A percentile compares a stretch with the other conserved stretches of the same genome.
phyloP scores from a whole-genome alignment of 2,888 invertebrate species.

The Periphyllus acericola region DNA sequence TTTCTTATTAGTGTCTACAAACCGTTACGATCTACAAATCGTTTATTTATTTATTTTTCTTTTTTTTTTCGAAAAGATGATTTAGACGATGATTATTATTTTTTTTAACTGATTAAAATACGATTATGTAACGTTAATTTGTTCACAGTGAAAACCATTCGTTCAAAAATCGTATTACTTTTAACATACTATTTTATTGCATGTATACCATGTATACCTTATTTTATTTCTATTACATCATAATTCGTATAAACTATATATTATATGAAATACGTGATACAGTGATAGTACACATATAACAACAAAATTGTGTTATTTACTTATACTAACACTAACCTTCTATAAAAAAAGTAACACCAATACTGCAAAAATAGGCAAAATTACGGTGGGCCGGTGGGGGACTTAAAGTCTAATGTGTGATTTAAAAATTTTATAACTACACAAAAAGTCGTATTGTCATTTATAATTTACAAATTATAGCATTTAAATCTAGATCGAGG shows the following conservation, averaged over 20 bases:
- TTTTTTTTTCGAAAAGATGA: not conserved
- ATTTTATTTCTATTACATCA: not conserved
- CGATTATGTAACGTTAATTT: conserved; percentile 1
- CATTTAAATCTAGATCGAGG: too few relatives aligned
- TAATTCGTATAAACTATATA: not conserved
- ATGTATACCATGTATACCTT: too few relatives aligned
- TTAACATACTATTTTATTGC: not conserved
- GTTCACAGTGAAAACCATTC: not conserved
- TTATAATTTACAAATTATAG: too few relatives aligned
- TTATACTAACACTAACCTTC: too few relatives aligned
- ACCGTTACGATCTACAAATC: not conserved
- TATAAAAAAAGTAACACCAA: too few relatives aligned
- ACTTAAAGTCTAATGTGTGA: too few relatives aligned
- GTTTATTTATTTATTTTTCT: not conserved
- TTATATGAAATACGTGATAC: not conserved
- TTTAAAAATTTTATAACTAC: too few relatives aligned
- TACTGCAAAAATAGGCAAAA: too few relatives aligned
- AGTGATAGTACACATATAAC: not conserved
- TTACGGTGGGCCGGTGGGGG: too few relatives aligned
- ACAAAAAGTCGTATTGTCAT: too few relatives aligned
- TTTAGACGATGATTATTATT: not conserved
- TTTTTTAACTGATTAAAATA: conserved; percentile 16
- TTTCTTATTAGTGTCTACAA: not conserved
- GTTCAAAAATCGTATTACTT: not conserved
- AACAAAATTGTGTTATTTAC: not conserved